Evolutionary conservation across 2,797 vertebrate genomes (phyloP), one percentile per base, ranked within the genome.

Genomic region (Phrynocephalus vlangalii): DNA sequence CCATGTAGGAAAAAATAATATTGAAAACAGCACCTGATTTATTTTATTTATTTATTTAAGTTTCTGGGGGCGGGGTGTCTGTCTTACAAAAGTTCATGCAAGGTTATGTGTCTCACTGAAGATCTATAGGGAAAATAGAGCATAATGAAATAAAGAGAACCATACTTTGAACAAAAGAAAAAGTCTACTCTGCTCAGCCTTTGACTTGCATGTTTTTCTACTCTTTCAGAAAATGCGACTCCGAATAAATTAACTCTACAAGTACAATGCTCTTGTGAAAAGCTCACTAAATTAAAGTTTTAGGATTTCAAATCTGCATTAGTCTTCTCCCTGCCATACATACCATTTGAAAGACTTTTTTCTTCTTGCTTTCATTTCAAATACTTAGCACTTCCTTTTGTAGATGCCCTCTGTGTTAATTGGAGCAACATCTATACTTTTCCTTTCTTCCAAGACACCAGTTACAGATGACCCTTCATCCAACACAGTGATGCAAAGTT

Each of bases 1-100:
- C n/a, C 73, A 63, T 85, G 38, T 16, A 22, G 3, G 10, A 73
- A 87, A 38, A 87, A 88, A 91, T 83, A 18, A 81, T 90, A 90
- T 89, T 86, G 89, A 79, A 86, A 90, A 91, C 86, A 76, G 13
- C 70, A 26, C 76, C 60, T 84, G 60, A 86, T 89, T 73, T 87
- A 38, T 38, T 38, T 38, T 38, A 38, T 38, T 3, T 38, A 38
- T 78, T 26, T 88, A 78, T 84, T 63, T 63, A 20, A 77, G 63
- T 24, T 81, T 28, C 79, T 60, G 15, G 38, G 38, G 38, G 38
- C 38, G 3, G 38, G 38, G 38, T 33, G 82, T 4, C 72, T 83
- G 38, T 85, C 68, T 79, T 89, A 48, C 26, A 10, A 2, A 91
- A 90, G 20, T 76, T 86, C 13, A 3, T 24, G 15, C 0, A 76